A percentile compares a stretch with the other conserved stretches of the same genome.
phyloP scores from a whole-genome alignment of 2,888 invertebrate species.

The Pollenia labialis region DNA sequence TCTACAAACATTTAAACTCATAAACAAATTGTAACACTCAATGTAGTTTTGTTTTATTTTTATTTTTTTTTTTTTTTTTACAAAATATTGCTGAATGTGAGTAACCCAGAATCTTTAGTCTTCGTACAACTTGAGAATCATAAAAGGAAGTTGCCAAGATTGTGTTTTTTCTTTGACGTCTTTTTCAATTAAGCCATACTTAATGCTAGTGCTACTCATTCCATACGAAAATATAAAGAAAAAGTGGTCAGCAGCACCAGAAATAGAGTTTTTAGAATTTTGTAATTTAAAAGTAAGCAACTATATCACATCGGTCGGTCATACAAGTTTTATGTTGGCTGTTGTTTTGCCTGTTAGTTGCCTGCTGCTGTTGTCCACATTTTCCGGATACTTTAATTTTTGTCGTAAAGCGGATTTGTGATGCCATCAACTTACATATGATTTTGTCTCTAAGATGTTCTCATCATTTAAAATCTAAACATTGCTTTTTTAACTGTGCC shows the following conservation, averaged over 20 bases:
- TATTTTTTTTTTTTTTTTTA: no score
- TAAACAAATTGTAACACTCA: constrained; percentile 22
- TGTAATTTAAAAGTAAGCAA: constrained; percentile 33
- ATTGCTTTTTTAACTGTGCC: constrained; percentile 68
- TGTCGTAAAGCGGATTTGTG: constrained; percentile 69
- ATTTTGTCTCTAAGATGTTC: constrained; percentile 59
- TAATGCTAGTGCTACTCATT: constrained; percentile 1
- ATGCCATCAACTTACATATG: constrained; percentile 53
- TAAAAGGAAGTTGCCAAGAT: constrained; percentile 63
- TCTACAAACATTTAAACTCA: not conserved
- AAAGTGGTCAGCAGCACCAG: constrained; percentile 29
- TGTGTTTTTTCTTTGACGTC: constrained; percentile 27
- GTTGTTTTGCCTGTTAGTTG: not conserved
- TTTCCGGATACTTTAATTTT: constrained; percentile 70
- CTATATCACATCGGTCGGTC: constrained; percentile 32
- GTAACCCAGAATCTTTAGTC: not conserved
- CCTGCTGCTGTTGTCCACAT: constrained; percentile 48
- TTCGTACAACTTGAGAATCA: constrained; percentile 24
- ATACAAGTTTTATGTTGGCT: constrained; percentile 35
- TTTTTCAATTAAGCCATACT: constrained; percentile 51
- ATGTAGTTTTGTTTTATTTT: no score
- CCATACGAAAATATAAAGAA: constrained; percentile 12
- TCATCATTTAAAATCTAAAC: constrained; percentile 59
- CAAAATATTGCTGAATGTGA: no score
- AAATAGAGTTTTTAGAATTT: constrained; percentile 45